Base-by-base conservation (phyloP, 1,140 invertebrate genomes). In the Dreissena rostriformis region DNA sequence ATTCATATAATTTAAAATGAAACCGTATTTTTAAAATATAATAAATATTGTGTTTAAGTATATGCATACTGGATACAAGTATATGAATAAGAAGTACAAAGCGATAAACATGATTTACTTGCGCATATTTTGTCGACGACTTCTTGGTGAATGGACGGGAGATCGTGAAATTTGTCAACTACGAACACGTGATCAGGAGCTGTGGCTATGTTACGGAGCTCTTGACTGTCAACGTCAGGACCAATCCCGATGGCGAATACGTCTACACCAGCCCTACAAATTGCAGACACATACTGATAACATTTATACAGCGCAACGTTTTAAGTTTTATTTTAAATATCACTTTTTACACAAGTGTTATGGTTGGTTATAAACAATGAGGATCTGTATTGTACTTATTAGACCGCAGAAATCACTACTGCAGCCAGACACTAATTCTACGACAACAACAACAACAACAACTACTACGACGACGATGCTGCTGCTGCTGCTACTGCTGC, bases 241-340 rank as follows among this genome's bases (percentile, higher is more conserved):
- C 87, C 87, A 49, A 88, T 85, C 14, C 87, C 87, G 51, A 88
- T 78, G 29, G 82, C 86, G 24, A 87, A 86, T 68, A 73, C 76
- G 7, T 83, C 81, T 17, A 83, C 52, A 57, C 81, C 81, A 52
- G 7, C 11, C n/a, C 81, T 82, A 53, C 14, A 82, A 26, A 26
- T 52, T 63, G 8, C 15, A 63, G n/a, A 55, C 11, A 72, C 39
- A 49, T 22, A 57, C n/a, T n/a, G 24, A 63, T 67, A 19, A 29
- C 22, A 49, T 53, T 39, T 39, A 39, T 39, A 39, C 39, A 39
- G 39, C 39, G 39, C 39, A 39, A 2, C 2, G 39, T 39, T 39
- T 39, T 39, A 39, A 39, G 39, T 5, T 39, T 39, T 39, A 39
- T 39, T 39, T 39, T 39, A 8, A 39, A 39, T 39, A 5, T 39